Conservation (phyloP, 1,140 invertebrate genomes). For the Cotesia typhae region DNA sequence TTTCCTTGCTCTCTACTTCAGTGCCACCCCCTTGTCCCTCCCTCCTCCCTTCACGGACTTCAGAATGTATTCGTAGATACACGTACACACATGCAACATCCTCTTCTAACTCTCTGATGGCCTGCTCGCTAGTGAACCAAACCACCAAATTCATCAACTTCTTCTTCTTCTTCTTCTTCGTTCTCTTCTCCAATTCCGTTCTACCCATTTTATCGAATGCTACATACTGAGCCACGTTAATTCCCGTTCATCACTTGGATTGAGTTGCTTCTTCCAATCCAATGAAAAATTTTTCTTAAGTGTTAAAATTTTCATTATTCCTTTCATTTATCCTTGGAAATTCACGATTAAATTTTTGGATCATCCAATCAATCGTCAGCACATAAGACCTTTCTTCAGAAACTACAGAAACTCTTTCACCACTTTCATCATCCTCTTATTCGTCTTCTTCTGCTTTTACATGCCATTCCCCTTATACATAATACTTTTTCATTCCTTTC, state of each 20-base stretch:
- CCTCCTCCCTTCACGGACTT: slow-evolving; percentile 14
- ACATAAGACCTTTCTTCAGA: not conserved
- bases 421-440: not conserved
- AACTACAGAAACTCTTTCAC: too few species aligned
- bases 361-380: not conserved
- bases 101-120: slow-evolving; percentile 35
- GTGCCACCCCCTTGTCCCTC: slow-evolving; percentile 28
- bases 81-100: slow-evolving; percentile 5
- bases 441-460: slow-evolving; percentile 1
- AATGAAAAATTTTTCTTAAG: not conserved
- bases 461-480: not conserved
- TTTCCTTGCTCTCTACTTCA: slow-evolving; percentile 38
- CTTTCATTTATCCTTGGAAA: too few species aligned
- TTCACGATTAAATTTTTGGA: too few species aligned
- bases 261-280: not conserved
- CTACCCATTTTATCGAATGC: slow-evolving; percentile 2
- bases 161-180: not conserved
- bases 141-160: slow-evolving; percentile 14
- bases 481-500: not conserved
- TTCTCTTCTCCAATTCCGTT: not conserved
- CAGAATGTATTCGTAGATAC: not conserved
- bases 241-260: slow-evolving; percentile 4
- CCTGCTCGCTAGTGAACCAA: slow-evolving; percentile 18
- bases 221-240: slow-evolving; percentile 6
- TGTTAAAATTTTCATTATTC: too few species aligned